Evolutionary conservation across 1,140 invertebrate genomes (phyloP).

Genomic region (Drosophila bipectinata): DNA sequence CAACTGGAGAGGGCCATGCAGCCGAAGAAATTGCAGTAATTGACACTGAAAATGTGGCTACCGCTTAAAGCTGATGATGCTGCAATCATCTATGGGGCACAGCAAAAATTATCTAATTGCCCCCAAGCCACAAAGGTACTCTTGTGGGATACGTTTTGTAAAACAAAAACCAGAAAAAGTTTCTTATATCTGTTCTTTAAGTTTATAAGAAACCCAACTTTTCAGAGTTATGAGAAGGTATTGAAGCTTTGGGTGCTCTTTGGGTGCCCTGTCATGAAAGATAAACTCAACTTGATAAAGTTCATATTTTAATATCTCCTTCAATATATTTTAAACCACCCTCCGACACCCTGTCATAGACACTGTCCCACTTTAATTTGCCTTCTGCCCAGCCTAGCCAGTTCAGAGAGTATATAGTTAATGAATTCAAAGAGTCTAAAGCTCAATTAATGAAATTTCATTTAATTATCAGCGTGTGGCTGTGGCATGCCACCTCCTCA

Average conservation of each 20-base stretch:
- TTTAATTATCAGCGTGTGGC: constrained; percentile 63
- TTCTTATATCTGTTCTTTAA: too few relatives aligned
- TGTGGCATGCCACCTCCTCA: constrained; percentile 15
- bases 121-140: not conserved
- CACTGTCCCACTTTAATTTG: constrained; percentile 15
- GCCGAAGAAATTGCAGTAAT: constrained; percentile 60
- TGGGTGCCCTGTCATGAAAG: too few relatives aligned
- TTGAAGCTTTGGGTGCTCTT: too few relatives aligned
- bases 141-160: not conserved
- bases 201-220: too few relatives aligned
- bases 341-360: not conserved
- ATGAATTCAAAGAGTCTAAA: constrained; percentile 59
- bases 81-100: constrained; percentile 39
- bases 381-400: not conserved
- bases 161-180: too few relatives aligned
- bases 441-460: constrained; percentile 77
- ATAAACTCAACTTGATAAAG: too few relatives aligned
- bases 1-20: constrained; percentile 16
- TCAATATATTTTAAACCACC: not conserved
- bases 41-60: constrained; percentile 68
- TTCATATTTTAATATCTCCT: too few relatives aligned
- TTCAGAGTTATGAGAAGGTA: too few relatives aligned
- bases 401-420: constrained; percentile 29
- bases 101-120: constrained; percentile 57
- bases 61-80: constrained; percentile 52